Evolutionary conservation across 35 echinoderm and acorn worm genomes (phyloP), one percentile per base, ranked within the genome.

Genomic region (Apostichopus parvimensis): DNA sequence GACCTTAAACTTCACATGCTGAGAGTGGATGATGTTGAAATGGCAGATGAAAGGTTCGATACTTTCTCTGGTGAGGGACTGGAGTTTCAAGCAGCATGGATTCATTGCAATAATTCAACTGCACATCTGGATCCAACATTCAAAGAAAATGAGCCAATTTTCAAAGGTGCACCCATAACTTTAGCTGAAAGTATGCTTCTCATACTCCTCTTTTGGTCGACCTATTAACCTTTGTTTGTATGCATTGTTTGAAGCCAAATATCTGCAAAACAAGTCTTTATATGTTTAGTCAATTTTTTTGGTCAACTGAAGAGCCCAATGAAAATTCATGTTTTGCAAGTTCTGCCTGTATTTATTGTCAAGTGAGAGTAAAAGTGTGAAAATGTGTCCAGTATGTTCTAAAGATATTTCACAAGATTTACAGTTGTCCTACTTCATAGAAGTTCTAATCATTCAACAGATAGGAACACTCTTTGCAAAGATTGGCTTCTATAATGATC

Each of bases 391-490:
- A 6, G 6, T 4, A 79, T 21, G 52, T 26, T 21, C 52, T 15
- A 53, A 26, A 26, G 52, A 15, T 15, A 10, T 12, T 26, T 79
- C 22, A 21, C 78, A 24, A 28, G 26, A 28, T 28, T 28, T 1
- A 28, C 26, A 9, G 26, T 28, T 28, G 12, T 79, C 78, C 9
- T 15, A 79, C 22, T 79, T 79, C 22, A 79, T 79, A 79, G 78
- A 79, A 86, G 61, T 86, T 86, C 82, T 55, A 13, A 86, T 86
- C 11, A 54, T 86, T 22, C 23, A 20, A 56, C 82, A 86, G 53
- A 9, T 86, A 10, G 9, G 55, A 21, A 86, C 34, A 86, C 55
- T 86, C 12, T 53, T 13, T 22, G 9, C 9, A 59, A 54, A 12
- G 22, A 22, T 13, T 4, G 34, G 12, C 8, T 86, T 86, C 55